Evolutionary conservation across 92 coral and sea anemone genomes (phyloP), one percentile per base, ranked within the genome.

Genomic region (Epizoanthus stellaris): DNA sequence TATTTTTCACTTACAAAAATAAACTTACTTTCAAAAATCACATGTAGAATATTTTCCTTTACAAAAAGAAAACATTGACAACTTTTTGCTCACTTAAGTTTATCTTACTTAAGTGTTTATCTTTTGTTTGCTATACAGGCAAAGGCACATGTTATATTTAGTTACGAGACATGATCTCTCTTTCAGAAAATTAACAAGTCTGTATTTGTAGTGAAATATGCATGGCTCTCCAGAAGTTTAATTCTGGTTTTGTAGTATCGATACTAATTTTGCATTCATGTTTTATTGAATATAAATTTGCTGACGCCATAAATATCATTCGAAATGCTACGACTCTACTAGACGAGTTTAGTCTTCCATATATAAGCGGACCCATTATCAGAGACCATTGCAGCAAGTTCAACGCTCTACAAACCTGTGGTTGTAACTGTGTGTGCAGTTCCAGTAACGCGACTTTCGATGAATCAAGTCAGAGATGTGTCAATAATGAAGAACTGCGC

Each of bases 371-470:
- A 19, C 20, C 21, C 30, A 25, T 21, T 0, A 19, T 72, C 42
- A 15, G 42, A 72, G 77, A 47, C 16, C 36, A 49, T 11, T 72
- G 77, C 60, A 72, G 60, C 20, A 47, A 57, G 16, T 72, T 57
- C 19, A 72, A 72, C 38, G 77, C 58, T 43, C 23, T 38, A 0
- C 77, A n/a, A 23, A 47, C 60, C 11, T 72, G 77, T 47, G 77
- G 77, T 15, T 72, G 77, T 10, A 45, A 40, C n/a, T 72, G 77
- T 19, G 39, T 23, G 15, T 72, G 77, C 17, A 72, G 77, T 19
- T 47, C 47, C 39, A 49, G 6, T 36, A 72, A 72, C 42, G 9
- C 77, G 52, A 72, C 77, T 17, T 72, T 43, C 52, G 39, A 72
- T 20, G 77, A 47, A 72, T 72, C 77, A 3, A 49, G 30, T 2